Evolutionary conservation across 1,140 invertebrate genomes (phyloP), one percentile per base, ranked within the genome.

Genomic region (Tachypleus tridentatus): DNA sequence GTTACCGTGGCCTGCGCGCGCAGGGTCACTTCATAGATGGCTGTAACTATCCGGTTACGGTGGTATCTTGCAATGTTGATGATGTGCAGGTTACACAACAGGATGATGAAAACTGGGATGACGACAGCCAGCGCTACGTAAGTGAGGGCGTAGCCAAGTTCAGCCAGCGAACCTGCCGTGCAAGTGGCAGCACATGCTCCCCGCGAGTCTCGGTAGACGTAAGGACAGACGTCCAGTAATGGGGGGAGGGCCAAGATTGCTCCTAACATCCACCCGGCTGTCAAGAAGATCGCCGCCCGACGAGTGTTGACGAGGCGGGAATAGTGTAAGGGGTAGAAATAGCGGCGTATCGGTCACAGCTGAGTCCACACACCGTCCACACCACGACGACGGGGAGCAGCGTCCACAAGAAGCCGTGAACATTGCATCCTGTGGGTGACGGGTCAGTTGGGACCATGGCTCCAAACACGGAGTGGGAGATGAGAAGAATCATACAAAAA

Each of bases 1-100:
- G 87, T 89, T 67, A 90, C 87, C 6, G 87, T 89, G 54, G 88
- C 87, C 77, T 89, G 87, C 3, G 88, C 87, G 4, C 86, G 88
- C 53, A 90, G 74, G 0, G 87, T 89, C 5, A 90, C 87, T 77
- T 90, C 87, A 75, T 88, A 90, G 67, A 91, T 88, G 5, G 88
- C 88, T 49, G 87, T 86, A 11, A 88, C 87, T 62, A 91, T 91
- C 49, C 88, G 81, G 74, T 90, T 87, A 4, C 87, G 80, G 73
- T 91, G 88, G 72, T 88, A 87, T 1, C 87, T 80, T 0, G 87
- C 88, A 66, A 90, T 90, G 68, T 87, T 83, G 57, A 89, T 78
- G 29, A 89, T 86, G 51, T 72, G 67, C 7, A 66, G 74, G 73
- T 88, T 90, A 74, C 86, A 88, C 48, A 83, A 78, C 3, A 87